Evolutionary conservation across 2,888 invertebrate species (phyloP).

Genomic region (Allophyes oxyacanthae): DNA sequence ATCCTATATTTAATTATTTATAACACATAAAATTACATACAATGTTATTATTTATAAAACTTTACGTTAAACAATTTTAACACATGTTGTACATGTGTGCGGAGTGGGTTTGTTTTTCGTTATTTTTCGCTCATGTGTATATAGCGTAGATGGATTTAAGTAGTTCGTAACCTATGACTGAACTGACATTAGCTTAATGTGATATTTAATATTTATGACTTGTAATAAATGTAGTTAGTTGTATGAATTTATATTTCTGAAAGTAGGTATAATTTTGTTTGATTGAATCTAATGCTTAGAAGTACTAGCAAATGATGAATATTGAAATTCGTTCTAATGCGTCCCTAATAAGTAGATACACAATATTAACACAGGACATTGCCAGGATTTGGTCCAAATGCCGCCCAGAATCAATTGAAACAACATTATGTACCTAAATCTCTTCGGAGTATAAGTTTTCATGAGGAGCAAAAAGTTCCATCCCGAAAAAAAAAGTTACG

Average conservation of each 20-base stretch:
- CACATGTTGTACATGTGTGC: conserved; percentile 42
- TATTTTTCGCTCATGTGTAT: conserved; percentile 67
- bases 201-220: conserved; percentile 88
- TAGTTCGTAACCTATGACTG: conserved; percentile 83
- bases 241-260: conserved; percentile 72
- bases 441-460: no score
- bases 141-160: conserved; percentile 66
- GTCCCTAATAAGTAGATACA: not conserved
- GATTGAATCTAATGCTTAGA: conserved; percentile 60
- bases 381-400: no score
- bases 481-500: no score
- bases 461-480: no score
- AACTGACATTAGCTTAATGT: conserved; percentile 88
- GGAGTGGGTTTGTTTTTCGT: conserved; percentile 44
- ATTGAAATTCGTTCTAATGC: no score
- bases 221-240: conserved; percentile 80
- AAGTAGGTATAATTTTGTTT: conserved; percentile 66
- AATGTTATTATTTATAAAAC: conserved; percentile 46
- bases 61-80: conserved; percentile 37
- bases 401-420: no score
- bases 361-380: not conserved
- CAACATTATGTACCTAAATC: no score
- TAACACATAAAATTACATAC: conserved; percentile 21
- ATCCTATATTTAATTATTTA: conserved; percentile 9
- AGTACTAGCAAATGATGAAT: conserved; percentile 49